A percentile compares a stretch with the other conserved stretches of the same genome.
These are phyloP conservation scores for Syrista parreyssii DNA, from an alignment of 2,888 invertebrate species.

Conservation along the genomic window DNA sequence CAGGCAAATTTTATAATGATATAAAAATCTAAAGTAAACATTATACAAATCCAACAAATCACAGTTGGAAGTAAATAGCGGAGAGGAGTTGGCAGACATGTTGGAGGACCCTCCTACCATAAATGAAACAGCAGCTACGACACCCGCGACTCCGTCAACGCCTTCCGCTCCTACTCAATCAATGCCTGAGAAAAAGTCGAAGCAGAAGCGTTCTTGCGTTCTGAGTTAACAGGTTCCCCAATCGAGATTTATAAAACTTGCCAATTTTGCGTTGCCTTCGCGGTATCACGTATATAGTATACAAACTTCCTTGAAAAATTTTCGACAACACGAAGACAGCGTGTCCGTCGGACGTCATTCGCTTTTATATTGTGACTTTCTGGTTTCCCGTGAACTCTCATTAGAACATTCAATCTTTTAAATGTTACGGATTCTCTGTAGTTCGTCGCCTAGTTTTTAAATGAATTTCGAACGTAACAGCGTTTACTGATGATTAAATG, in stretches of 20 bases:
- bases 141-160: slow-evolving; percentile 61
- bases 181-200: slow-evolving; percentile 59
- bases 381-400: not conserved
- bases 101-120: slow-evolving; percentile 62
- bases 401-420: not conserved
- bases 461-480: not conserved
- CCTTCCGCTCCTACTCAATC: slow-evolving; percentile 55
- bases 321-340: too few species aligned
- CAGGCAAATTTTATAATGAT: too few species aligned
- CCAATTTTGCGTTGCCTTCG: slow-evolving; percentile 33
- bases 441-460: slow-evolving; percentile 5
- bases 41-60: slow-evolving; percentile 25
- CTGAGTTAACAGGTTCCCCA: slow-evolving; percentile 57
- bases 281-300: slow-evolving; percentile 21
- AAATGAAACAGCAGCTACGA: slow-evolving; percentile 58
- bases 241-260: slow-evolving; percentile 21
- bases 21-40: not conserved
- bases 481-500: not conserved
- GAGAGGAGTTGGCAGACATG: slow-evolving; percentile 63
- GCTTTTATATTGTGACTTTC: slow-evolving; percentile 36
- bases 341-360: too few species aligned
- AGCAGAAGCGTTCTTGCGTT: slow-evolving; percentile 62
- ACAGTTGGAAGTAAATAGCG: slow-evolving; percentile 64
- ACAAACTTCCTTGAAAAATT: too few species aligned
- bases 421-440: not conserved